Evolutionary conservation across 2,888 invertebrate genomes (phyloP).

Genomic region (Melangyna quadrimaculata): DNA sequence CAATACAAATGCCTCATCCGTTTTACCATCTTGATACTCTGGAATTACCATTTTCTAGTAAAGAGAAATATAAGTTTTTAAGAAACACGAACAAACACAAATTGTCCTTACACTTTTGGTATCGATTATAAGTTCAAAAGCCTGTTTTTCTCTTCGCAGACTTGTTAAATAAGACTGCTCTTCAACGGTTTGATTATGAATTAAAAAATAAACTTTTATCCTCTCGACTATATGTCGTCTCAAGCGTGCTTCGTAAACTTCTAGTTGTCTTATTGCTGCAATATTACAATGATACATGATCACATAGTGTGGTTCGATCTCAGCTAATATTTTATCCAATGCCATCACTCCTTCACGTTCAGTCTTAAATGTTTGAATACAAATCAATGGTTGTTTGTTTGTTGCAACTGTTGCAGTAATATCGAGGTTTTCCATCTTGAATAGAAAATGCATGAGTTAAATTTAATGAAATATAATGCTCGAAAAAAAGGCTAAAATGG

Average conservation of each 20-base stretch:
- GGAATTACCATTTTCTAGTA: conserved; percentile 91
- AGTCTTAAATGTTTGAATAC: conserved; percentile 90
- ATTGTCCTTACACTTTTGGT: conserved; percentile 89
- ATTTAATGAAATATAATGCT: background rate
- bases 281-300: conserved; percentile 95
- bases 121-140: conserved; percentile 95
- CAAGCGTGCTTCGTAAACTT: conserved; percentile 88
- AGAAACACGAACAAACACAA: background rate
- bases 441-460: background rate
- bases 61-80: background rate
- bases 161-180: conserved; percentile 97
- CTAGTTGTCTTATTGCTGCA: conserved; percentile 93
- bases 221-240: conserved; percentile 81
- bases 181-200: conserved; percentile 96
- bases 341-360: conserved; percentile 86
- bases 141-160: conserved; percentile 94
- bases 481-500: background rate
- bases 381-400: conserved; percentile 85
- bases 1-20: conserved; percentile 84
- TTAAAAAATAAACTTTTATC: conserved; percentile 92
- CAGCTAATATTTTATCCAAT: conserved; percentile 86
- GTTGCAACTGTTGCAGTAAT: conserved; percentile 83
- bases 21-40: conserved; percentile 93
- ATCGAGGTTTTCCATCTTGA: conserved; percentile 86
- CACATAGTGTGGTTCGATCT: conserved; percentile 89